Conservation (phyloP, 2,113 vertebrate genomes). For the Pachycephala philippinensis region DNA sequence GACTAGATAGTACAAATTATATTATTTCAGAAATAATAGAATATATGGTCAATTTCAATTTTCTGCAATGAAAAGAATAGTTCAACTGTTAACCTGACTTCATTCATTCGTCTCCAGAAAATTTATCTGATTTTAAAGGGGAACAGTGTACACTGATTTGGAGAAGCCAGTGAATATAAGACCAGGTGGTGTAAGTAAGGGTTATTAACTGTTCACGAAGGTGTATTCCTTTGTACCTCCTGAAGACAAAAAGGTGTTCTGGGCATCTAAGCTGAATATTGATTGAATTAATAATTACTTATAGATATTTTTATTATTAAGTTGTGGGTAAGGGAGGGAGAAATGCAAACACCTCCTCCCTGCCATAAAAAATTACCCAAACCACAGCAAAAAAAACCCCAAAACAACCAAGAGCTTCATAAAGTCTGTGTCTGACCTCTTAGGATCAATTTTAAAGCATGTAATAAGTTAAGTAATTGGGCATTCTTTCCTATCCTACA, state of each 20-base stretch:
- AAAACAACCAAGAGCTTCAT: background rate
- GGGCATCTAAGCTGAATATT: background rate
- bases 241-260: background rate
- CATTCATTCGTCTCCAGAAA: background rate
- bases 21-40: background rate
- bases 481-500: background rate
- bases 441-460: background rate
- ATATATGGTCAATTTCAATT: background rate
- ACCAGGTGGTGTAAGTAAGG: background rate
- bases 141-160: background rate
- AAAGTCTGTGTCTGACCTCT: background rate
- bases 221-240: background rate
- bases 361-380: rapidly evolving
- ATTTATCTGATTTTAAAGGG: background rate
- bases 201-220: background rate
- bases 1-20: rapidly evolving
- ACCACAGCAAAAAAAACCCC: background rate
- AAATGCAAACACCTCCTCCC: background rate
- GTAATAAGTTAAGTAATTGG: constrained; percentile 26
- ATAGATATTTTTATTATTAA: background rate
- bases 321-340: background rate
- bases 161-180: background rate
- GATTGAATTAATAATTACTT: background rate
- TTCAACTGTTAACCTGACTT: background rate
- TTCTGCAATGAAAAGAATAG: background rate